These are phyloP conservation scores for Druon quercuslanigerum DNA, from an alignment of 1,140 invertebrate genomes.

Conservation along the genomic window DNA sequence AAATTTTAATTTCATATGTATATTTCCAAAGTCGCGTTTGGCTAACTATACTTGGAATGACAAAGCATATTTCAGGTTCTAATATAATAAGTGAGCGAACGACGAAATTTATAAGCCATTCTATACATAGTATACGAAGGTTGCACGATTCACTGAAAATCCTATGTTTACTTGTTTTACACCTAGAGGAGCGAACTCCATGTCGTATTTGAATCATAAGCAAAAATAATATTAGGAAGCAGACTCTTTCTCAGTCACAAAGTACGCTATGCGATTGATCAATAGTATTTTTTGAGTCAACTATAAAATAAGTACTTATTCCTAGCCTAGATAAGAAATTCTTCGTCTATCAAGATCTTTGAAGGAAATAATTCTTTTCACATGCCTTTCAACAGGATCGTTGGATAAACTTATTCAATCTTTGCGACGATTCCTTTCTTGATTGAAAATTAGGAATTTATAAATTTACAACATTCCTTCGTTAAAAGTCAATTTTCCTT, in stretches of 20 bases:
- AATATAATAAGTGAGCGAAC: conserved; percentile 2
- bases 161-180: neutral
- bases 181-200: conserved; percentile 6
- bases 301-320: neutral
- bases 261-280: neutral
- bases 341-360: conserved; percentile 7
- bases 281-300: conserved; percentile 11
- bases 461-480: neutral
- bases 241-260: neutral
- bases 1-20: no score
- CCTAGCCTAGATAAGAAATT: conserved; percentile 10
- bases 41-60: no score
- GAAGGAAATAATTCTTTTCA: neutral
- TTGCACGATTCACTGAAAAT: conserved; percentile 16
- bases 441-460: neutral
- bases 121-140: neutral
- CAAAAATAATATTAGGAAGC: conserved; percentile 8
- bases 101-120: conserved; percentile 4
- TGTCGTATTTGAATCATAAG: conserved; percentile 16
- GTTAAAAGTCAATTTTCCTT: no score
- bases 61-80: neutral
- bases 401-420: no score
- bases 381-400: neutral
- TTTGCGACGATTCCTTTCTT: neutral
- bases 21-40: no score